Base-by-base conservation (phyloP, 2,888 invertebrate species). In the Temnothorax rugatulus region DNA sequence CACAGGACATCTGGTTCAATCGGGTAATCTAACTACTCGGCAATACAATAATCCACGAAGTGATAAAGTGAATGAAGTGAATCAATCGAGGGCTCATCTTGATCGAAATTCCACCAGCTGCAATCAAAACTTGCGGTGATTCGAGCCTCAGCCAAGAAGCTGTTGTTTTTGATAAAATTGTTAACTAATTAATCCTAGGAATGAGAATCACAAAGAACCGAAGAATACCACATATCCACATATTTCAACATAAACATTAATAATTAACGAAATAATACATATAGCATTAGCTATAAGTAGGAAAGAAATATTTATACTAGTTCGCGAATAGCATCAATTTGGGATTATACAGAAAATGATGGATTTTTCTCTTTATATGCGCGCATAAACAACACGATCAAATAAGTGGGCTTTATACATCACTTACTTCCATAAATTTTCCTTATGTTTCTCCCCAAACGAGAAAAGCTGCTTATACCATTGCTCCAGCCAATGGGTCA, bases 11-110 rank as follows among this genome's bases (percentile, higher is more conserved):
- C 69, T 69, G 38, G 29, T 7, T 77, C 69, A 77, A 77, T 57
- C 44, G 4, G 41, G n/a, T 77, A 68, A 77, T 77, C 77, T 68
- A 77, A 68, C 69, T 77, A 68, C n/a, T 13, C 21, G 68, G 44
- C 41, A 77, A 77, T 57, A 77, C 54, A 77, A 77, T 77, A 68
- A 44, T 77, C 69, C 15, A n/a, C 69, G 13, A 68, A 77, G 76
- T 69, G 69, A 57, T 77, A 77, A 77, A 77, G 29, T 44, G 77
- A 75, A 44, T 18, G n/a, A 47, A 61, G 29, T 59, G 64, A 77
- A 68, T 69, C 69, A 77, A 57, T 77, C 54, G 29, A 21, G n/a
- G 21, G 29, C 13, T 8, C 54, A n/a, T 54, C 9, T 69, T 4
- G 15, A 4, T 68, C 21, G 18, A 54, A 54, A 52, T 63, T 63